A percentile compares a stretch with the other conserved stretches of the same genome.
Evolutionary conservation across 2,888 invertebrate genomes (phyloP).

Genomic region (Pheosia gnoma): DNA sequence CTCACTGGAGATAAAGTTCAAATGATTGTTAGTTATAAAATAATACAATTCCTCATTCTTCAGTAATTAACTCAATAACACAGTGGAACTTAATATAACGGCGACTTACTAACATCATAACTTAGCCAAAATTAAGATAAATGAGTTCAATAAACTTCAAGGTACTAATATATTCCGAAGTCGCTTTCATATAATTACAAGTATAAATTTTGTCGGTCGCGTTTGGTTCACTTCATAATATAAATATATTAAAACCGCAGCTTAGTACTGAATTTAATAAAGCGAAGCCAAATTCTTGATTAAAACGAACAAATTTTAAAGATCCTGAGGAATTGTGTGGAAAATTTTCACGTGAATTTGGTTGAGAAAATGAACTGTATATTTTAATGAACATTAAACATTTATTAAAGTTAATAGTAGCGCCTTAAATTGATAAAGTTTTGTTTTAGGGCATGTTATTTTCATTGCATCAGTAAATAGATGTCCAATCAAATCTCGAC

Average conservation of each 20-base stretch:
- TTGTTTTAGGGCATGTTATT: background rate
- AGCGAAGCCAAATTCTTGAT: constrained; percentile 34
- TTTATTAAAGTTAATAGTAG: constrained; percentile 7
- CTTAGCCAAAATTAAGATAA: constrained; percentile 52
- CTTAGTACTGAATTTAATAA: constrained; percentile 36
- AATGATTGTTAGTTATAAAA: too few species aligned
- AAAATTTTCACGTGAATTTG: constrained; percentile 26
- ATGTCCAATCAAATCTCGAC: too few species aligned
- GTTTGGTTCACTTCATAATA: constrained; percentile 30
- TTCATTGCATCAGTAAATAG: too few species aligned
- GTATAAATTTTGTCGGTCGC: constrained; percentile 46
- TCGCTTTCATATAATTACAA: constrained; percentile 43
- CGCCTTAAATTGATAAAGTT: background rate
- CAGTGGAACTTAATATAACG: background rate
- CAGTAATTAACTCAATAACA: background rate
- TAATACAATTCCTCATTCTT: background rate
- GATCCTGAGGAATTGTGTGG: constrained; percentile 20
- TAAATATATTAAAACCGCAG: constrained; percentile 41
- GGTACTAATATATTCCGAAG: constrained; percentile 38
- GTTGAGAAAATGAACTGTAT: constrained; percentile 32
- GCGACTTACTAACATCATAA: constrained; percentile 30
- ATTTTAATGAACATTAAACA: constrained; percentile 11
- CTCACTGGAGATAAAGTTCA: too few species aligned
- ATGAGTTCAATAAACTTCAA: constrained; percentile 51
- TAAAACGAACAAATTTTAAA: constrained; percentile 45